A percentile compares a stretch with the other conserved stretches of the same genome.
These are phyloP conservation scores for Oasisia sp. DNA, from an alignment of 2,888 invertebrate genomes.

Conservation along the genomic window DNA sequence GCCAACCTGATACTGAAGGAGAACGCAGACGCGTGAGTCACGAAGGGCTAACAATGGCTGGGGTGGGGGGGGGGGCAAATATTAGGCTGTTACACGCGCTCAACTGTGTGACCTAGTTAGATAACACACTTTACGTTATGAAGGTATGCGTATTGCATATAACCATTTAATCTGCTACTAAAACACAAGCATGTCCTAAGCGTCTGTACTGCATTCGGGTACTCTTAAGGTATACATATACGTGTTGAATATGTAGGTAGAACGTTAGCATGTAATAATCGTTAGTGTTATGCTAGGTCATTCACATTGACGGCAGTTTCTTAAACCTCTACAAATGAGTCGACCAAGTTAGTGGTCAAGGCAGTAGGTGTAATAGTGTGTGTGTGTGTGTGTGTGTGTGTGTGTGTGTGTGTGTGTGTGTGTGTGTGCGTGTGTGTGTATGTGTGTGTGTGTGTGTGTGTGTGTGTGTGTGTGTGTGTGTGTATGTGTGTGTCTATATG, in stretches of 20 bases:
- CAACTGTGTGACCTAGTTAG: neutral
- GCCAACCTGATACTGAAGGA: constrained; percentile 23
- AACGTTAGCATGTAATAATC: neutral
- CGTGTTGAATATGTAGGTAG: too few relatives aligned
- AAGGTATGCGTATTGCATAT: neutral
- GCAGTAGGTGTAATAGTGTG: neutral
- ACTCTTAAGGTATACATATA: too few relatives aligned
- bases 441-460: neutral
- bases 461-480: neutral
- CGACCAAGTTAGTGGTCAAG: too few relatives aligned
- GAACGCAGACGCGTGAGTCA: constrained; percentile 22
- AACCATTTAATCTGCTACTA: neutral
- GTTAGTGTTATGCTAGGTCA: too few relatives aligned
- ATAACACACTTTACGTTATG: neutral
- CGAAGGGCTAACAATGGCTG: neutral
- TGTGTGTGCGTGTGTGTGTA: neutral
- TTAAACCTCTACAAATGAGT: too few relatives aligned
- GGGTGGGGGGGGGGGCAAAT: too few relatives aligned
- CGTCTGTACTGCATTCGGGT: neutral
- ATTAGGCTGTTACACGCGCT: neutral
- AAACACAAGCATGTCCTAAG: neutral
- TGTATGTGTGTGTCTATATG: neutral
- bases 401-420: neutral
- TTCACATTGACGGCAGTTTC: too few relatives aligned
- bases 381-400: neutral